Evolutionary conservation across 2,113 vertebrate genomes (phyloP).

Genomic region (Arizona elegans): DNA sequence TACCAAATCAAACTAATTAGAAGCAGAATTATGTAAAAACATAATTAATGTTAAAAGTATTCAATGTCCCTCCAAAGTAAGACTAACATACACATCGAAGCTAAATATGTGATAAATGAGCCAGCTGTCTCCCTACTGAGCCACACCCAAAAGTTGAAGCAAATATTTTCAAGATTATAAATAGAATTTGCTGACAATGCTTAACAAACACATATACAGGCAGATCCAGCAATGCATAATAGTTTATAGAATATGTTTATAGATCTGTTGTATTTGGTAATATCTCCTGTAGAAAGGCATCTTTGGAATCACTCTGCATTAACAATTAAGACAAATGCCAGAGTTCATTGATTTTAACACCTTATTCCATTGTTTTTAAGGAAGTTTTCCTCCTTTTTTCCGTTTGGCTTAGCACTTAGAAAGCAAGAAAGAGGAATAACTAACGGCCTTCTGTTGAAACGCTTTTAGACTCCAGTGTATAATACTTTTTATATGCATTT

Average conservation of each 20-base stretch:
- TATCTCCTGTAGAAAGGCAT: neutral
- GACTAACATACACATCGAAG: neutral
- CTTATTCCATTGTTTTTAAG: neutral
- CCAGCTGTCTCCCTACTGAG: neutral
- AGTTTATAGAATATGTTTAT: neutral
- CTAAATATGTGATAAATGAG: neutral
- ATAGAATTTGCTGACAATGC: neutral
- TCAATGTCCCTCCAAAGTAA: neutral
- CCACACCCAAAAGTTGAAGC: neutral
- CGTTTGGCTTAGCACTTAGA: neutral
- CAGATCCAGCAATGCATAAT: neutral
- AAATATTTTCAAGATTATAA: neutral
- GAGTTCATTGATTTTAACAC: neutral
- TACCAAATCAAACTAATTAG: neutral
- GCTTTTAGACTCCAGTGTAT: neutral
- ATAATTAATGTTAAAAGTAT: neutral
- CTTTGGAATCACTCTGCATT: neutral
- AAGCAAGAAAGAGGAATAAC: neutral
- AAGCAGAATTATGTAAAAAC: neutral
- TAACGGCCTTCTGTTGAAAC: neutral
- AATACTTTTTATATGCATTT: neutral
- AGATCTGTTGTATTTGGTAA: neutral
- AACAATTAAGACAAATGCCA: neutral
- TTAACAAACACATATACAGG: neutral
- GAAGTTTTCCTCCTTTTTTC: neutral